Base-by-base conservation (phyloP, 2,888 invertebrate genomes). In the Brachycybe producta region DNA sequence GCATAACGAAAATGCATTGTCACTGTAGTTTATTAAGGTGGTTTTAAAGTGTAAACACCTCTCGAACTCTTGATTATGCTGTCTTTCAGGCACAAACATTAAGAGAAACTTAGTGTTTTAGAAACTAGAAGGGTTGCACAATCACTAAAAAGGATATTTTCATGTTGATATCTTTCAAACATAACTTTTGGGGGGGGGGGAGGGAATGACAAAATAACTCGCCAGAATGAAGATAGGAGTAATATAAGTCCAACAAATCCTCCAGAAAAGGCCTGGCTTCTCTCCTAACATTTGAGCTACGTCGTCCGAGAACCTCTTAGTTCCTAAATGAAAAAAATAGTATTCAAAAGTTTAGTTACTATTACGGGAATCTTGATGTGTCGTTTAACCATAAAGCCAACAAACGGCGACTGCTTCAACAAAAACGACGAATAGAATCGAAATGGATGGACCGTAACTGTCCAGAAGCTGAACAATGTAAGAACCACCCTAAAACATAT, bases 361-460 rank as follows among this genome's bases (percentile, higher is more conserved):
- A n/a, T 24, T 15, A 8, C n/a, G 11, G 38, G 40, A 21, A 48
- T 11, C 2, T 21, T 52, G 8, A 13, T 7, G 24, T 1, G 28
- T 2, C 24, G 7, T 28, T 57, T 56, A 52, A 66, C 65, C 88
- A 64, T 90, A 90, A 60, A 88, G 77, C 86, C 87, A 90, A 67
- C 82, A 84, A 1, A 90, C 84, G 0, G 86, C 88, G 1, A 85
- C 83, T 0, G 87, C 82, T 66, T 90, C 90, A 51, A 90, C 84
- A 64, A 90, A 88, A 38, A 90, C 88, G 57, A 90, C 85, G 69
- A 88, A 88, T 40, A 90, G 71, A 54, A 90, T 84, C 24, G 90
- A 82, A 60, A 87, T 72, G 0, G 85, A 84, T 0, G 88, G 87
- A 0, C 88, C 87, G 65, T 86, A 90, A 21, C 83, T 81, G 69